These are phyloP conservation scores for Odontocolon sp. DNA, from an alignment of 2,888 invertebrate species.

Conservation along the genomic window DNA sequence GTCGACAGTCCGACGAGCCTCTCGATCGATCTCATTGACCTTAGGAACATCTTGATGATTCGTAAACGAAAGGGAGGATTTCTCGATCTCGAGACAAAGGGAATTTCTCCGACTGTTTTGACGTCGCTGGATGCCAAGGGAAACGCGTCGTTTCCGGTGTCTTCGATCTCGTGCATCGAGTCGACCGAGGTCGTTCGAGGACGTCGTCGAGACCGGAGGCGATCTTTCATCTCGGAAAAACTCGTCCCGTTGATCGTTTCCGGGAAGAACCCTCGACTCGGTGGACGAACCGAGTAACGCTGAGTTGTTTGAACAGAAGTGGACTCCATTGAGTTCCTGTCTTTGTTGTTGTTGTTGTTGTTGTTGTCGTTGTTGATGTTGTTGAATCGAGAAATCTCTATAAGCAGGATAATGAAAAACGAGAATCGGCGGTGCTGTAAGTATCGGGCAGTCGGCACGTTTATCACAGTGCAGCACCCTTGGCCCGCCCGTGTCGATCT, in stretches of 20 bases:
- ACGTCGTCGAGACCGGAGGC: slow-evolving; percentile 18
- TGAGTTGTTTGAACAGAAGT: background rate
- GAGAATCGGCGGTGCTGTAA: slow-evolving; percentile 52
- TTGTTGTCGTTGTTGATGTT: background rate
- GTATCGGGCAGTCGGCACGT: slow-evolving; percentile 73
- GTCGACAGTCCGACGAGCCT: slow-evolving; percentile 12
- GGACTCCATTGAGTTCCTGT: too few species aligned
- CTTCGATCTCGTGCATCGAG: background rate
- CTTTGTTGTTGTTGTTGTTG: background rate
- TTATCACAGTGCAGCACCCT: slow-evolving; percentile 77
- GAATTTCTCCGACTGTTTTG: slow-evolving; percentile 8
- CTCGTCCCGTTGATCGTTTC: slow-evolving; percentile 51
- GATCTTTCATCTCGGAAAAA: slow-evolving; percentile 45
- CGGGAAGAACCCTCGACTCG: slow-evolving; percentile 39
- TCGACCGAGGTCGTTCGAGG: slow-evolving; percentile 34
- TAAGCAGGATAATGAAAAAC: background rate
- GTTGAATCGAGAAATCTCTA: background rate
- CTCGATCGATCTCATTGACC: slow-evolving; percentile 16
- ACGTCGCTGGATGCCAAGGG: slow-evolving; percentile 11
- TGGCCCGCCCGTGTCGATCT: slow-evolving; percentile 77
- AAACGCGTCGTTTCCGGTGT: background rate
- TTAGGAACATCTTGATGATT: background rate
- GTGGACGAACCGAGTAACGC: background rate
- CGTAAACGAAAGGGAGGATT: background rate
- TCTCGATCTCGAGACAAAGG: background rate